These are phyloP conservation scores for Protobothrops mucrosquamatus DNA, from an alignment of 2,113 vertebrate species.

Conservation along the genomic window DNA sequence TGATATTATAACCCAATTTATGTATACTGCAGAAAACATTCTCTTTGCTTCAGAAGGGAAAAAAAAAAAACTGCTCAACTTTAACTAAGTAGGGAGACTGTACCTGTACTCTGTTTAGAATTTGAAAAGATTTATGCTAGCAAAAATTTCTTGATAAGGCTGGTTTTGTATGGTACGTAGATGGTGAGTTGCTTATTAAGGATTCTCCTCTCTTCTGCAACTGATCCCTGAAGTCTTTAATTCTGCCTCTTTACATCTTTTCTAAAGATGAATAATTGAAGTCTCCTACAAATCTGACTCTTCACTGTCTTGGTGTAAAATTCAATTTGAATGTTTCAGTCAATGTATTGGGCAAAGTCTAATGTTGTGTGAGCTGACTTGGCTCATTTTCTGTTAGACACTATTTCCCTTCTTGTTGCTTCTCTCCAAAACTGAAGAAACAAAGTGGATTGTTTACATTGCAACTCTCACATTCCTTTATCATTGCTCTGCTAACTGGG, in stretches of 20 bases:
- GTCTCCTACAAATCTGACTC: neutral
- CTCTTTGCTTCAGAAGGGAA: neutral
- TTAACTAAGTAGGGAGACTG: slow-evolving; percentile 39
- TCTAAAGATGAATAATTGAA: slow-evolving; percentile 27
- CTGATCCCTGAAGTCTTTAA: slow-evolving; percentile 35
- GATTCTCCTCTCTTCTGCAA: slow-evolving; percentile 16
- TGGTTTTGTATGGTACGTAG: slow-evolving; percentile 29
- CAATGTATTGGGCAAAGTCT: neutral
- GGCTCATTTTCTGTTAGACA: neutral
- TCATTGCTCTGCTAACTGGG: neutral
- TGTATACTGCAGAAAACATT: slow-evolving; percentile 23
- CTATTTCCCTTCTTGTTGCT: neutral
- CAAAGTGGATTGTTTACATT: neutral
- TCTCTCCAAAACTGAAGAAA: neutral
- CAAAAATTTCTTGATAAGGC: slow-evolving; percentile 43
- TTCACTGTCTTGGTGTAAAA: neutral
- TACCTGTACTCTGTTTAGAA: slow-evolving; percentile 26
- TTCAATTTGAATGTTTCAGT: neutral
- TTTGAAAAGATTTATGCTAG: slow-evolving; percentile 52
- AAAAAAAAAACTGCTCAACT: slow-evolving; percentile 15
- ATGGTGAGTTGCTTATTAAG: slow-evolving; percentile 34
- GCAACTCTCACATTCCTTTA: neutral
- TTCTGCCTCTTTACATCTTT: slow-evolving; percentile 25
- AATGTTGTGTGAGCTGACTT: neutral
- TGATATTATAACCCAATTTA: slow-evolving; percentile 39